Percentiles rank a stretch among this genome's conserved stretches.
phyloP scores from a whole-genome alignment of 2,888 invertebrate genomes.

The Tortricodes alternella region DNA sequence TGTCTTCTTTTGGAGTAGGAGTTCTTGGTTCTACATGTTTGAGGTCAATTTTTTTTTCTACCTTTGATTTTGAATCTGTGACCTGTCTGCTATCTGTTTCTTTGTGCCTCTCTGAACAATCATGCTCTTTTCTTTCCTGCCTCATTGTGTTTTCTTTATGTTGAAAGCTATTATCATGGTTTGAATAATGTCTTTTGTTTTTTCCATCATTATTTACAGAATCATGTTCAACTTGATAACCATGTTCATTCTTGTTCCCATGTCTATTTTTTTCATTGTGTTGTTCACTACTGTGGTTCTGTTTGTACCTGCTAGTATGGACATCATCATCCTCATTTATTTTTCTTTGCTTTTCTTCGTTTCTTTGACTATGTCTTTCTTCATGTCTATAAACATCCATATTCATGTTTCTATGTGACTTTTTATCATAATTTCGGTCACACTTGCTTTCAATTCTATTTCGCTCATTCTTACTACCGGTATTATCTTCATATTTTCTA shows the following conservation, averaged over 20 bases:
- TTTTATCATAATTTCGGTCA: not conserved
- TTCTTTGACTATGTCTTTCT: slow-evolving; percentile 18
- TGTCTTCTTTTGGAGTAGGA: slow-evolving; percentile 36
- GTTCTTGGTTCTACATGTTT: slow-evolving; percentile 35
- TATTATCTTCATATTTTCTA: slow-evolving; percentile 27
- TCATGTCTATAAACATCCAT: slow-evolving; percentile 31
- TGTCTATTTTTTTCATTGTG: slow-evolving; percentile 31
- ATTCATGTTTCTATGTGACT: slow-evolving; percentile 27
- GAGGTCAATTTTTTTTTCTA: slow-evolving; percentile 25
- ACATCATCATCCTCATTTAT: slow-evolving; percentile 29
- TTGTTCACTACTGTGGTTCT: slow-evolving; percentile 26
- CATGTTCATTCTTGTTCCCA: slow-evolving; percentile 26
- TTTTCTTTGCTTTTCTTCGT: slow-evolving; percentile 31
- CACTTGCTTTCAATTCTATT: slow-evolving; percentile 15
- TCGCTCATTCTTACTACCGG: slow-evolving; percentile 26
- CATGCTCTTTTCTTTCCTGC: not conserved
- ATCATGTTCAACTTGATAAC: slow-evolving; percentile 25
- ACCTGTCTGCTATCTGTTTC: slow-evolving; percentile 28
- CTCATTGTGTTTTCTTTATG: not conserved
- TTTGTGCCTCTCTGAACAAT: not conserved
- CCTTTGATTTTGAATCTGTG: slow-evolving; percentile 31
- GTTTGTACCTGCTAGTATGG: slow-evolving; percentile 22
- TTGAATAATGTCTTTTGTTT: slow-evolving; percentile 20
- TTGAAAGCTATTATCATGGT: slow-evolving; percentile 15
- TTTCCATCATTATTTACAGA: slow-evolving; percentile 29